Evolutionary conservation across 2,797 vertebrate species (phyloP).

Genomic region (Coregonus ussuriensis): DNA sequence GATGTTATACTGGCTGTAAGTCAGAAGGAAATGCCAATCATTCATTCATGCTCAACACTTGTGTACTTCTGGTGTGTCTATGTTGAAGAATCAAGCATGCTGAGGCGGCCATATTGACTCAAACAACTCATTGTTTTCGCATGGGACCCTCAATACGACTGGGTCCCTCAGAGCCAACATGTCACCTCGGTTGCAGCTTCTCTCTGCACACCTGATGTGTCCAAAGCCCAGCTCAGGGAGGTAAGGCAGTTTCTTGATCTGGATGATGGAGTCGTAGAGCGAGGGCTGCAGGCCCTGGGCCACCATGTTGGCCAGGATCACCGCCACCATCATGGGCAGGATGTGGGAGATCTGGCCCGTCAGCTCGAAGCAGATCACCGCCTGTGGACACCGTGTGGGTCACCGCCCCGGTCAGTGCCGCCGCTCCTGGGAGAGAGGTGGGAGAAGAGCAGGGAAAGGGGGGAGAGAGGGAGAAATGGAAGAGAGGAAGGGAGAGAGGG

Average conservation of each 20-base stretch:
- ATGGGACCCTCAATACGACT: background rate
- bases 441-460: background rate
- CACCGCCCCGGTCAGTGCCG: slow-evolving; percentile 91
- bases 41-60: background rate
- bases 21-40: slow-evolving; percentile 4
- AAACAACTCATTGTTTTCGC: background rate
- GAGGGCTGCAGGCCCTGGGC: slow-evolving; percentile 96
- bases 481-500: background rate
- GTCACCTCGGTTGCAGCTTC: background rate
- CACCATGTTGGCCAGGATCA: slow-evolving; percentile 97
- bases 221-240: slow-evolving; percentile 92
- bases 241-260: slow-evolving; percentile 96
- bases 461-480: background rate
- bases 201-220: slow-evolving; percentile 84
- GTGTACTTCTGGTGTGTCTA: background rate
- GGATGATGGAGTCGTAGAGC: slow-evolving; percentile 95
- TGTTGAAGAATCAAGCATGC: background rate
- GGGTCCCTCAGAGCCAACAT: slow-evolving; percentile 5
- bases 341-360: slow-evolving; percentile 98
- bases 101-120: background rate
- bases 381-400: slow-evolving; percentile 96
- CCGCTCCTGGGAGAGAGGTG: slow-evolving; percentile 78
- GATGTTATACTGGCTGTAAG: slow-evolving; percentile 89
- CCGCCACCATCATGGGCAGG: slow-evolving; percentile 97
- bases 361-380: slow-evolving; percentile 96